A percentile compares a stretch with the other conserved stretches of the same genome.
phyloP scores from a whole-genome alignment of 2,797 vertebrate genomes.

The Smutsia temminckii region DNA sequence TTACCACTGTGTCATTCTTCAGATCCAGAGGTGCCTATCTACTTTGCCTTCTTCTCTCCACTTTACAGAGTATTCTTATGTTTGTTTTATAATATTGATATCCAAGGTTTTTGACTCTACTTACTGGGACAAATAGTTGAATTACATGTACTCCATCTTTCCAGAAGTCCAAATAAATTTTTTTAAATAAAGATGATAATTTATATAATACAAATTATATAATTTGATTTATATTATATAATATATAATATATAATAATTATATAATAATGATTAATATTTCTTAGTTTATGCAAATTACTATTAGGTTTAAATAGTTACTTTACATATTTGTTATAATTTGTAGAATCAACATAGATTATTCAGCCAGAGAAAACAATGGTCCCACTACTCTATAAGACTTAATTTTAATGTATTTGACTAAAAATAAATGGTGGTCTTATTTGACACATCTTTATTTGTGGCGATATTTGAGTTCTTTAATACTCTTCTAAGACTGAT shows the following conservation, averaged over 20 bases:
- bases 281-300: background rate
- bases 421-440: background rate
- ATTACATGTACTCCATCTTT: background rate
- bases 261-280: background rate
- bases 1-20: background rate
- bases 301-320: background rate
- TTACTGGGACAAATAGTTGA: background rate
- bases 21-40: fast-evolving
- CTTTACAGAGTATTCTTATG: background rate
- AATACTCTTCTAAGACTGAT: background rate
- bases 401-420: background rate
- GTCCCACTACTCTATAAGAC: background rate
- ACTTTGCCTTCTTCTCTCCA: background rate
- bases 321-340: background rate
- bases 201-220: background rate
- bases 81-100: background rate
- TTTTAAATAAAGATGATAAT: background rate
- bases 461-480: background rate
- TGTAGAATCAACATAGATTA: background rate
- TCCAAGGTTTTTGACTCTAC: background rate
- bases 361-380: background rate
- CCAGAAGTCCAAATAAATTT: background rate
- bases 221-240: no score
- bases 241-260: background rate
- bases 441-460: background rate